Evolutionary conservation across 2,888 invertebrate genomes (phyloP), one percentile per base, ranked within the genome.

Genomic region (Cheilosia vulpina): DNA sequence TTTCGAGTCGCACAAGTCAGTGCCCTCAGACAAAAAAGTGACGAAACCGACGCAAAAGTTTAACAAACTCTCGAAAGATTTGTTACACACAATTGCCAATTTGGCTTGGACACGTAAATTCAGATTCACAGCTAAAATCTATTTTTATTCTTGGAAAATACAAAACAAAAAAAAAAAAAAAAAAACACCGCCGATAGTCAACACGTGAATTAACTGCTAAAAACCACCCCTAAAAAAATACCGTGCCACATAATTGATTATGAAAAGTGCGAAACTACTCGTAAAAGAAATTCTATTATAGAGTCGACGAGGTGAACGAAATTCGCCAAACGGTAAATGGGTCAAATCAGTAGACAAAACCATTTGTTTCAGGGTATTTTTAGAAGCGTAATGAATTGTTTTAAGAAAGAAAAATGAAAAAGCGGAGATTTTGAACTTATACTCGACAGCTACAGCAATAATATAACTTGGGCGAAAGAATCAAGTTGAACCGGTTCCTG

Each of bases 401-500:
- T 60, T 47, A 47, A 19, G 47, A 65, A 53, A 62, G n/a, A 53
- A n/a, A 6, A 45, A 52, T 21, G n/a, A 6, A 50, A 41, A n/a
- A n/a, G n/a, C 2, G 19, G 19, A 47, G 24, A 17, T 68, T 65
- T 71, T 71, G 47, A 58, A 71, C 53, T 62, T 62, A 41, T 21
- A 27, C 21, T 15, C 24, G 38, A 52, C 52, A 34, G 4, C 58
- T n/a, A 43, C 60, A 45, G 27, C 1, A 27, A 27, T 0, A 27
- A 27, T 1, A 21, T 47, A 57, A 43, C 57, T 43, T 45, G 41
- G 43, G 27, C 50, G 47, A 38, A 47, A 41, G 45, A 81, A 85
- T 85, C 85, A 85, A 81, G 85, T 85, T 81, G 85, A 85, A 85
- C 85, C 85, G 85, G 85, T 85, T 71, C 62, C 62, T 43, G 38